Evolutionary conservation across 2,888 invertebrate genomes (phyloP).

Genomic region (Glyphotaelius pellucidus): DNA sequence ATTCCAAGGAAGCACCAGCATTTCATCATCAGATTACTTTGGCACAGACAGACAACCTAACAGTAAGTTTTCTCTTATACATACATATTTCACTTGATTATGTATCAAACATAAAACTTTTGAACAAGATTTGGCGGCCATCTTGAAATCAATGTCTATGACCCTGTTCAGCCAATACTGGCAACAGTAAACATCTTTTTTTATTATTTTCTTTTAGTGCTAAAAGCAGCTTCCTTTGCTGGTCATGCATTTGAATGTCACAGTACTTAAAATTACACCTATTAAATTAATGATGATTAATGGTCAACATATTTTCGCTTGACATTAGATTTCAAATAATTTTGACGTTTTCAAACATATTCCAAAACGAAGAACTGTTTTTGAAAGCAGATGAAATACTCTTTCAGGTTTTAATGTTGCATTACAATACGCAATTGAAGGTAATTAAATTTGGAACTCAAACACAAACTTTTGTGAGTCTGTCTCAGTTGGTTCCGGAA

Average conservation of each 20-base stretch:
- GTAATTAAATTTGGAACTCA: no score
- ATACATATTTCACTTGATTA: background rate
- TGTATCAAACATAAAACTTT: background rate
- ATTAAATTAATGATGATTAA: no score
- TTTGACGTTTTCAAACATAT: no score
- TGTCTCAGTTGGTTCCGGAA: no score
- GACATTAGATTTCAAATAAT: no score
- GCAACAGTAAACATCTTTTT: background rate
- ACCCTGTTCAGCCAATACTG: background rate
- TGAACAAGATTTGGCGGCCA: background rate
- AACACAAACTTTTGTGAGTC: no score
- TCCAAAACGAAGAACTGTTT: no score
- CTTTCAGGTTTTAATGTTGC: no score
- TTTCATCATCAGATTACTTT: conserved; percentile 98
- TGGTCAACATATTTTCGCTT: no score
- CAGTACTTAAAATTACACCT: background rate
- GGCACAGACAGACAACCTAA: conserved; percentile 75
- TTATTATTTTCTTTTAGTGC: background rate
- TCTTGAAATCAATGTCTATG: background rate
- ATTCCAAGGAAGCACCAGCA: conserved; percentile 96
- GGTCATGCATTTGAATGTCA: background rate
- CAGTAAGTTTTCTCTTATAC: conserved; percentile 31
- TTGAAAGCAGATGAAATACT: no score
- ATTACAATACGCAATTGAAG: no score
- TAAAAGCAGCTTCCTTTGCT: background rate